Evolutionary conservation across 1,140 invertebrate species (phyloP), one percentile per base, ranked within the genome.

Genomic region (Drosophila sucinea): DNA sequence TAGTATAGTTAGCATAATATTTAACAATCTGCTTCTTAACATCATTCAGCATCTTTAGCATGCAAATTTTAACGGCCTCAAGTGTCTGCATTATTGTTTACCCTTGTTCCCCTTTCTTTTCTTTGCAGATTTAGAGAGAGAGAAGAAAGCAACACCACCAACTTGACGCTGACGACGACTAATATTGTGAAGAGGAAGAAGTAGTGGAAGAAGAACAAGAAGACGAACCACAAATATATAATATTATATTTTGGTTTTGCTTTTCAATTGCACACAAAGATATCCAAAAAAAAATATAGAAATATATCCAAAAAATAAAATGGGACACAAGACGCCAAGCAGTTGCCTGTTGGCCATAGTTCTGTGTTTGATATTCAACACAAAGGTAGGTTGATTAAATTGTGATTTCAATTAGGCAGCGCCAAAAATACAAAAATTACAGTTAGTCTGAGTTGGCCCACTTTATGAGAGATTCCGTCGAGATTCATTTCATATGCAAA

Each of bases 21-120:
- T 17, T 17, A 17, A 17, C 27, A 17, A 56, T 30, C 41, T 71
- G 51, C 40, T 7, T 38, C 55, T 63, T 68, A 61, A 67, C 70
- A 38, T 38, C 68, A 17, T 17, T 17, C 55, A 55, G 63, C 70
- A 44, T 66, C 70, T 70, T 81, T 74, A 65, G 68, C 70, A 86
- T 86, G 84, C 84, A 72, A 87, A 66, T 68, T 75, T 27, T 51
- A 44, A 79, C 75, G 63, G 8, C 44, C 25, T 27, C 44, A 56
- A 73, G 73, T 67, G 55, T 62, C 60, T 78, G 69, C 72, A 82
- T 84, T 84, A 82, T 86, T 86, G 83, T 87, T 87, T 87, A 87
- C 83, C 83, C 84, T 80, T 89, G 84, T 87, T 79, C 83, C 79
- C 83, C 84, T 87, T 87, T 87, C 79, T 87, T 80, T 87, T 87